Evolutionary conservation across 2,888 invertebrate genomes (phyloP).

Genomic region (Thereva unica): DNA sequence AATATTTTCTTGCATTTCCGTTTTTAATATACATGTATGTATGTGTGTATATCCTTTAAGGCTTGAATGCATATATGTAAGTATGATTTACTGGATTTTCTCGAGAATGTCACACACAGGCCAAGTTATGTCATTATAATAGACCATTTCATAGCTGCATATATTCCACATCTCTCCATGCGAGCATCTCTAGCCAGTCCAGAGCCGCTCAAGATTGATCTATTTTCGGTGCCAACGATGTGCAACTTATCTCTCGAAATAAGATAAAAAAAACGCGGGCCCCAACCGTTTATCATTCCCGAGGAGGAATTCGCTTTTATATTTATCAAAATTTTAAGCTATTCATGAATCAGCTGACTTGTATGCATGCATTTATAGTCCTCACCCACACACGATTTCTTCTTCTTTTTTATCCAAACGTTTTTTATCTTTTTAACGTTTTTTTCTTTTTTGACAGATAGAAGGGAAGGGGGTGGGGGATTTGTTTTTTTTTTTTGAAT

Average conservation of each 20-base stretch:
- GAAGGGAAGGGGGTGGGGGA: background rate
- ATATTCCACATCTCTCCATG: background rate
- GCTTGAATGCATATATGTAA: too few relatives aligned
- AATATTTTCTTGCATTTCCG: too few relatives aligned
- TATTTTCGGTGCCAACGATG: slow-evolving; percentile 19
- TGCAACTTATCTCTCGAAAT: slow-evolving; percentile 10
- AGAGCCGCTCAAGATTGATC: slow-evolving; percentile 9
- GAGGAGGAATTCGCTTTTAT: too few relatives aligned
- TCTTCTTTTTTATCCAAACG: too few relatives aligned
- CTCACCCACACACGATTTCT: too few relatives aligned
- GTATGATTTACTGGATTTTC: slow-evolving; percentile 34
- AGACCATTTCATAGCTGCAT: slow-evolving; percentile 15
- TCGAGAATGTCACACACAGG: slow-evolving; percentile 33
- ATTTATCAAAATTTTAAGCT: too few relatives aligned
- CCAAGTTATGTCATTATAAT: slow-evolving; percentile 37
- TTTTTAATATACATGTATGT: too few relatives aligned
- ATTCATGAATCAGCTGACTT: too few relatives aligned
- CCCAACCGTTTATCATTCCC: too few relatives aligned
- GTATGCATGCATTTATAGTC: too few relatives aligned
- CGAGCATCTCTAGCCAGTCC: background rate
- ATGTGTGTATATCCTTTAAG: too few relatives aligned
- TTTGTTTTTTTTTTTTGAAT: background rate
- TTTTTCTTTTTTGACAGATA: background rate
- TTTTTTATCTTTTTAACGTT: background rate
- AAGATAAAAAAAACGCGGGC: too few relatives aligned